Evolutionary conservation across 2,113 vertebrate species (phyloP), one percentile per base, ranked within the genome.

Genomic region (Megaceryle maxima): DNA sequence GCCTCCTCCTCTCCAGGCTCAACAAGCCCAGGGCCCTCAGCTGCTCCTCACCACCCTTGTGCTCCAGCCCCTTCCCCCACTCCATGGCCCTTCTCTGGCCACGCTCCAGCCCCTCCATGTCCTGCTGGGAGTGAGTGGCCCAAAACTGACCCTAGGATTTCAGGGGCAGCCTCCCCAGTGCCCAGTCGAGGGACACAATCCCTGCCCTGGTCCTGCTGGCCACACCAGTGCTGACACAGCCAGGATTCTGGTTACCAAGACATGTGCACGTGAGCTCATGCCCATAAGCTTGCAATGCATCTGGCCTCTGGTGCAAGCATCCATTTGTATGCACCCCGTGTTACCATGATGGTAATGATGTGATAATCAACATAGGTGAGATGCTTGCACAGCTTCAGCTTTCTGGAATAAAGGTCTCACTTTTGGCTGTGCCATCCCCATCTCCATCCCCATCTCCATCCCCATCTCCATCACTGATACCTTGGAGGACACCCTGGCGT

Each of bases 401-500:
- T 55, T 76, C 44, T 55, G 41, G 11, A 48, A 16, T 69, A 19
- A 37, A 12, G 15, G n/a, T 39, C 26, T n/a, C 2, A 1, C 33
- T 72, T 56, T 2, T 0, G 24, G 26, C 15, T 4, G 25, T 5
- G 55, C 48, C 81, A 10, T 5, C 29, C 63, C 84, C 56, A 11
- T 19, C 48, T 21, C 48, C 48, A 24, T 46, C 29, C 63, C 84
- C 56, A 11, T 19, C 48, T 21, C 48, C 48, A 24, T 46, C 29
- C 63, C 84, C 56, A 11, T 19, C 48, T 21, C 48, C 48, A 24
- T 46, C 17, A 35, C 66, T 6, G 5, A 84, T 94, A 99, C 99
- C 99, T 99, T 99, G 82, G 99, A 99, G 70, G 99, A 99, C 79
- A 99, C 99, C 44, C 99, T 98, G 87, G 99, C 98, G 1, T 99